Evolutionary conservation across 92 coral and sea anemone species (phyloP), one percentile per base, ranked within the genome.

Genomic region (Galaxea fascicularis): DNA sequence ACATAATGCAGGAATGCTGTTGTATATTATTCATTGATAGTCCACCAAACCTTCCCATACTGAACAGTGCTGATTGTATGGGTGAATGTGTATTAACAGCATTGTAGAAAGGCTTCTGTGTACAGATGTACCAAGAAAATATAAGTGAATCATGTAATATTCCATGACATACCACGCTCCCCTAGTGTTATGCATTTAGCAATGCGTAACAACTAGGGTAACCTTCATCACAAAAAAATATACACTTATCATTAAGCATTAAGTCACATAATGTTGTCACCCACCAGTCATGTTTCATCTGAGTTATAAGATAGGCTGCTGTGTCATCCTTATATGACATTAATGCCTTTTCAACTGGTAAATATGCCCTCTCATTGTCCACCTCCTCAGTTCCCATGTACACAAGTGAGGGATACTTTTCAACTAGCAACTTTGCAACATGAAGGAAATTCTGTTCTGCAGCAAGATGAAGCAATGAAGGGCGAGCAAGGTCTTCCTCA

Each of bases 231-330:
- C n/a, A n/a, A n/a, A n/a, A n/a, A n/a, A n/a, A n/a, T n/a, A 31
- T 24, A 28, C 26, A 17, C 9, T 27, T 20, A 13, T 13, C 17
- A 22, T 81, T 56, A 27, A 30, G 54, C 28, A 45, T 71, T 18
- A 46, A 39, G 29, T 63, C 11, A 22, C 18, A 58, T 11, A 53
- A 44, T 8, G 29, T 31, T 66, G 35, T 60, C 47, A 66, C 93
- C 56, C 66, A 96, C 99, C 99, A 96, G 78, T 94, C 99, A 78
- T 95, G 94, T 83, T 94, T 96, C 99, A 96, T 96, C 56, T 92
- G 90, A 10, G 95, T 90, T 60, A 96, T 92, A 15, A 96, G 94
- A 80, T 88, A 96, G 6, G 95, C 95, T 4, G 98, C 98, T 4
- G 96, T 93, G 25, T 90, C 98, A 67, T 96, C 99, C 11, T 85